phyloP scores from a whole-genome alignment of 2,888 invertebrate species.

The Lagria hirta region DNA sequence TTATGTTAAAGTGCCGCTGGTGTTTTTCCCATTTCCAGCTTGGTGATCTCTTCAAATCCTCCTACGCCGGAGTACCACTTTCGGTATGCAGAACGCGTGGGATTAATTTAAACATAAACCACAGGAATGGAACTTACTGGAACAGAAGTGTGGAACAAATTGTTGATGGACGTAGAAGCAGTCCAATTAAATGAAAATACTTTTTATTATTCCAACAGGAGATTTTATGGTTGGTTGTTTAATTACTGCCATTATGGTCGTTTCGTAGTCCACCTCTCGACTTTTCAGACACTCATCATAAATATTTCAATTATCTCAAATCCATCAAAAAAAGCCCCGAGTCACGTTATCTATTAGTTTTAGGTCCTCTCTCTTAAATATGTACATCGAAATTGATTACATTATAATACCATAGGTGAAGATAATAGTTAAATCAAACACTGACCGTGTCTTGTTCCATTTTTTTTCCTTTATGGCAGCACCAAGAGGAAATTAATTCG shows the following conservation, averaged over 20 bases:
- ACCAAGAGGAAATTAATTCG: conserved; percentile 22
- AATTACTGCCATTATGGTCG: no score
- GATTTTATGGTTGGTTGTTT: no score
- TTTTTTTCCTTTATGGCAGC: conserved; percentile 10
- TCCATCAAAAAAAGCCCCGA: conserved; percentile 21
- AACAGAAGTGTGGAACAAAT: conserved; percentile 44
- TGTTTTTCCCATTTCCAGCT: no score
- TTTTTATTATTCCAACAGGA: no score
- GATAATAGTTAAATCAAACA: conserved; percentile 19
- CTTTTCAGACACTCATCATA: no score
- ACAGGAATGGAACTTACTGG: conserved; percentile 34
- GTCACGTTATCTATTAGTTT: conserved; percentile 31
- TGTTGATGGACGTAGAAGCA: conserved; percentile 37
- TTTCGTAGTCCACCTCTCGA: no score
- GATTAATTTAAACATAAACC: conserved; percentile 45
- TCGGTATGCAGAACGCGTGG: conserved; percentile 33
- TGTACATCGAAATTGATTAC: conserved; percentile 24
- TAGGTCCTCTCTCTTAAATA: conserved; percentile 21
- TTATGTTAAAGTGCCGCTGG: no score
- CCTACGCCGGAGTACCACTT: no score
- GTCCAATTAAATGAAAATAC: conserved; percentile 25
- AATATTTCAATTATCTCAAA: conserved; percentile 19
- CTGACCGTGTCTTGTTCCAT: conserved; percentile 6
- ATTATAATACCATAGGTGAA: conserved; percentile 25
- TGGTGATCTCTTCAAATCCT: no score